Evolutionary conservation across 2,888 invertebrate genomes (phyloP).

Genomic region (Drosophila setosimentum): DNA sequence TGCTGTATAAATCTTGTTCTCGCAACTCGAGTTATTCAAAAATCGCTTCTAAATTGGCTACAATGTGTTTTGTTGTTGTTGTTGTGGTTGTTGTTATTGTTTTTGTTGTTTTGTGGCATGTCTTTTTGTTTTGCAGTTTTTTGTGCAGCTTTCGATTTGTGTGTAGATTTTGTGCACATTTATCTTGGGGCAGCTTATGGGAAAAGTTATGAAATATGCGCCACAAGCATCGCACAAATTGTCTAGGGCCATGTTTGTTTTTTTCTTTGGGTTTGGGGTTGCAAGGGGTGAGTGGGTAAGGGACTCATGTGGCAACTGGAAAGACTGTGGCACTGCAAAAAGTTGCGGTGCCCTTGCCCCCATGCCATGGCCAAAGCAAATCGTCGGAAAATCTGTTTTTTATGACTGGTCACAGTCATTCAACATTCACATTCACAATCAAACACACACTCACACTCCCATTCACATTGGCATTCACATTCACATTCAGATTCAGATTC

Average conservation of each 20-base stretch:
- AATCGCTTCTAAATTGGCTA: conserved; percentile 84
- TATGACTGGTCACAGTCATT: conserved; percentile 65
- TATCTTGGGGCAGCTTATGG: conserved; percentile 83
- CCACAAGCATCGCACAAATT: conserved; percentile 76
- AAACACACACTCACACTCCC: not conserved
- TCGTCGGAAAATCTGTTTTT: conserved; percentile 62
- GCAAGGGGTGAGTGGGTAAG: not conserved
- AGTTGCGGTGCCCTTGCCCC: not conserved
- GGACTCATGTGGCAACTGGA: not conserved
- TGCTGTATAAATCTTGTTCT: conserved; percentile 82
- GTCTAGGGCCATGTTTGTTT: conserved; percentile 45
- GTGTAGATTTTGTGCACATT: conserved; percentile 83
- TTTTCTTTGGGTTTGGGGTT: not conserved
- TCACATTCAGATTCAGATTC: conserved; percentile 23
- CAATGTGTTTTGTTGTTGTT: conserved; percentile 48
- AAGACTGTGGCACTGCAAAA: conserved; percentile 26
- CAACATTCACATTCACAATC: conserved; percentile 21
- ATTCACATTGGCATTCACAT: conserved; percentile 8
- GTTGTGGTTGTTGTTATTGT: conserved; percentile 36
- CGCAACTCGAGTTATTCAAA: conserved; percentile 80
- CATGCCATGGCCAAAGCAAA: conserved; percentile 43
- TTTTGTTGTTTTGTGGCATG: conserved; percentile 38
- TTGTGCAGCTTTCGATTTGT: conserved; percentile 82
- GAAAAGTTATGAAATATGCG: conserved; percentile 83
- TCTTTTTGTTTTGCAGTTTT: conserved; percentile 61